Evolutionary conservation across 2,888 invertebrate genomes (phyloP).

Genomic region (Drosophila antonietae): DNA sequence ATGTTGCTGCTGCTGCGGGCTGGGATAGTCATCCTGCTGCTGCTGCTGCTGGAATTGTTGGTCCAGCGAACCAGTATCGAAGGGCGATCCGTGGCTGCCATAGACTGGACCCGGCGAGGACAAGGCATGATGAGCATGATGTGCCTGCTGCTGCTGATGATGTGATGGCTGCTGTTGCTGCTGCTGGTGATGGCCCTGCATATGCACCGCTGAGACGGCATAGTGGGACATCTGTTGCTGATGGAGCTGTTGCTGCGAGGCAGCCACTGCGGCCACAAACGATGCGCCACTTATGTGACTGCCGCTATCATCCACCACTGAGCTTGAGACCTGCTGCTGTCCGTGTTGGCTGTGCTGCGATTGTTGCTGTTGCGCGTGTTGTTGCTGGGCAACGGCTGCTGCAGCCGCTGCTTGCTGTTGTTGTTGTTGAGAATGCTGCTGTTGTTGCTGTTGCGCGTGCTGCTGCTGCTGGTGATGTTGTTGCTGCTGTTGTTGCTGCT

Average conservation of each 20-base stretch:
- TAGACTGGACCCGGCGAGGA: conserved; percentile 83
- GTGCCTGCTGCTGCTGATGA: conserved; percentile 89
- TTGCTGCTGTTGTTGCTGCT: conserved; percentile 33
- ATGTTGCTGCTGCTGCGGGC: conserved; percentile 72
- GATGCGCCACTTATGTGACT: conserved; percentile 81
- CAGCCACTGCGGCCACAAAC: conserved; percentile 81
- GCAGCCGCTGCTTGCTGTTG: conserved; percentile 2
- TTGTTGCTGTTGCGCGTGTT: conserved; percentile 25
- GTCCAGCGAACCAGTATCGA: conserved; percentile 85
- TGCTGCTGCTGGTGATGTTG: conserved; percentile 23
- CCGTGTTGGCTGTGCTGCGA: conserved; percentile 59
- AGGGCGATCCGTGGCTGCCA: conserved; percentile 83
- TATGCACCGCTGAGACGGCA: conserved; percentile 82
- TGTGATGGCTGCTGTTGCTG: conserved; percentile 66
- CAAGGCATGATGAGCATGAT: conserved; percentile 81
- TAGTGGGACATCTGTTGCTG: conserved; percentile 74
- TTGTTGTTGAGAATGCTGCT: conserved; percentile 8
- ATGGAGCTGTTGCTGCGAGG: conserved; percentile 71
- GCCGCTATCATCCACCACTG: conserved; percentile 70
- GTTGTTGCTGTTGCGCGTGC: conserved; percentile 8
- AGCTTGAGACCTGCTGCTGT: conserved; percentile 49
- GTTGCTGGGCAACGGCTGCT: not conserved
- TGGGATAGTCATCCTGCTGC: conserved; percentile 70
- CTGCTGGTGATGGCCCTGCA: conserved; percentile 78
- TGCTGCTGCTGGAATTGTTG: conserved; percentile 82